Evolutionary conservation across 2,888 invertebrate species (phyloP), one percentile per base, ranked within the genome.

Genomic region (Meganola albula): DNA sequence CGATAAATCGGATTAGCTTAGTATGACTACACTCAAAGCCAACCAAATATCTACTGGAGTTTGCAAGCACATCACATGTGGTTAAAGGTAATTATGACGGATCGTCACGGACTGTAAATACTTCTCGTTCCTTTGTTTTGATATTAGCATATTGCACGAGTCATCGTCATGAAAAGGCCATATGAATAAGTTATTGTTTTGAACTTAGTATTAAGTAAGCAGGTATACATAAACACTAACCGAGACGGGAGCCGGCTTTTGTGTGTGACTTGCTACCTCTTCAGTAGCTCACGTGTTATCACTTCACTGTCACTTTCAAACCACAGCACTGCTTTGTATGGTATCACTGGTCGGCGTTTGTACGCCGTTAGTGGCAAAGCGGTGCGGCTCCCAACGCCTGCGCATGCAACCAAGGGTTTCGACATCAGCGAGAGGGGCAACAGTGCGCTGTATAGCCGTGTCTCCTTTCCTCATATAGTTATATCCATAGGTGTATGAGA

Each of bases 371-470:
- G 48, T 44, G 40, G 61, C 63, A 61, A 59, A 57, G 42, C 44
- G 51, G 46, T 12, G 57, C 58, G 39, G 56, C 48, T 50, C 54
- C 60, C 59, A 47, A 53, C 63, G 61, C 58, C 44, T 41, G 60
- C 70, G 75, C 73, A 65, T 66, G 76, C 79, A 77, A 74, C 70
- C 69, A 46, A 62, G 61, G 68, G 73, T 84, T 78, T 75, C 83
- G 56, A 78, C 77, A 83, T 63, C 58, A 53, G 40, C 59, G 66
- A 63, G 64, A 68, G 71, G 73, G 72, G 69, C 68, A 60, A 48
- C 59, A 58, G 53, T 48, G 51, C 50, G 44, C 42, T 50, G 47
- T 45, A 35, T 60, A 44, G 34, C 31, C 44, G 42, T 49, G 52
- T 78, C 80, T 72, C 79, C 46, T 58, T 83, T 61, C 27, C 59